phyloP scores from a whole-genome alignment of 2,797 vertebrate species.

The Clarias platycephalus region DNA sequence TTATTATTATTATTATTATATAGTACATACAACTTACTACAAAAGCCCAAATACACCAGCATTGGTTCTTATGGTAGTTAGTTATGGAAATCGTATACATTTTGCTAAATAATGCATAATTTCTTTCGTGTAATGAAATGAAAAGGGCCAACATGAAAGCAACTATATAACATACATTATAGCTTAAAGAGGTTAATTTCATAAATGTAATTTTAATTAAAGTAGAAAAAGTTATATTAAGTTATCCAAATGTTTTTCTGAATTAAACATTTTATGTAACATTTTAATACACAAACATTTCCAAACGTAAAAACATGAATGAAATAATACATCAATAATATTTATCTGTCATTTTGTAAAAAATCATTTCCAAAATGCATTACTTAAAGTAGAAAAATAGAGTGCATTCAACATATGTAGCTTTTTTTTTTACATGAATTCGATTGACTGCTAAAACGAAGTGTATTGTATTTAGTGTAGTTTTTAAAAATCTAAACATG shows the following conservation, averaged over 20 bases:
- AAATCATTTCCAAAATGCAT: background rate
- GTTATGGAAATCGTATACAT: background rate
- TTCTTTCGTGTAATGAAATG: background rate
- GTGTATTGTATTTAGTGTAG: background rate
- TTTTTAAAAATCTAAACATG: background rate
- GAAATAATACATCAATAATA: background rate
- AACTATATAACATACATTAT: background rate
- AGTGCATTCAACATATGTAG: background rate
- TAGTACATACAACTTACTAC: background rate
- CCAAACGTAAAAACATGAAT: background rate
- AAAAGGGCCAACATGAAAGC: background rate
- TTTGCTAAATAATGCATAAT: background rate
- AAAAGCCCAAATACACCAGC: background rate
- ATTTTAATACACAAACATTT: background rate
- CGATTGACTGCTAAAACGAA: background rate
- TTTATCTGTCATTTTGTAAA: background rate
- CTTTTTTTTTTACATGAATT: background rate
- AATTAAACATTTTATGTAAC: background rate
- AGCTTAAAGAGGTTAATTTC: background rate
- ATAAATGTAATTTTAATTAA: background rate
- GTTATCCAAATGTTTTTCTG: background rate
- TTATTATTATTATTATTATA: background rate
- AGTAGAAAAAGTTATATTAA: background rate
- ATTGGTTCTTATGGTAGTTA: background rate
- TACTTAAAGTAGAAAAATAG: background rate